phyloP scores from a whole-genome alignment of 2,797 vertebrate genomes.

The Microctenopoma stevenorrisi region DNA sequence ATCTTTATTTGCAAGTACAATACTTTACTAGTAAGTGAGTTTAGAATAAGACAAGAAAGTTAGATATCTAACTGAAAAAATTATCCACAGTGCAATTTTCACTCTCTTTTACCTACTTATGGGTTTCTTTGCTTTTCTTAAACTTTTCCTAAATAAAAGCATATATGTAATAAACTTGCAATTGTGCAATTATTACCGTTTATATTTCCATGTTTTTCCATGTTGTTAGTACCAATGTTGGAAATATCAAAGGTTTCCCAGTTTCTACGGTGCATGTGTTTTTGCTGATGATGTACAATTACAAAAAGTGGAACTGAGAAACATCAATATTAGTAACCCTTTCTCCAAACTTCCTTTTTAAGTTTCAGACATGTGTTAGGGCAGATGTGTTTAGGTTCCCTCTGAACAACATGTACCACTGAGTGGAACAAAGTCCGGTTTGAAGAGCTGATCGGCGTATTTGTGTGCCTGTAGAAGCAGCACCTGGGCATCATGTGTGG shows the following conservation, averaged over 20 bases:
- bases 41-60: not conserved
- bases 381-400: not conserved
- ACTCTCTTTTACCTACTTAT: not conserved
- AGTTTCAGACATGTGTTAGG: not conserved
- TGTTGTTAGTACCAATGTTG: not conserved
- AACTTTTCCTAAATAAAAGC: not conserved
- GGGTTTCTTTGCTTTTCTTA: not conserved
- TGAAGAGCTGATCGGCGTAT: conserved; percentile 61
- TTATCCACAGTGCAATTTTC: not conserved
- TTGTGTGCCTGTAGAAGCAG: conserved; percentile 69
- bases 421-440: not conserved
- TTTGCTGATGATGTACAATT: not conserved
- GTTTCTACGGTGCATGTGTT: not conserved
- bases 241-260: not conserved
- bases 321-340: not conserved
- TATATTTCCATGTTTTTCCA: not conserved
- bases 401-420: not conserved
- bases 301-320: conserved; percentile 2
- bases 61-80: not conserved
- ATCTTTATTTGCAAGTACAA: conserved; percentile 2
- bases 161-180: not conserved
- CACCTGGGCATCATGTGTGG: conserved; percentile 32
- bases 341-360: not conserved
- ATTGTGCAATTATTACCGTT: not conserved
- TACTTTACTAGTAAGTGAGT: not conserved